Base-by-base conservation (phyloP, 53 echinoderm and acorn worm species). In the Antedon mediterranea region DNA sequence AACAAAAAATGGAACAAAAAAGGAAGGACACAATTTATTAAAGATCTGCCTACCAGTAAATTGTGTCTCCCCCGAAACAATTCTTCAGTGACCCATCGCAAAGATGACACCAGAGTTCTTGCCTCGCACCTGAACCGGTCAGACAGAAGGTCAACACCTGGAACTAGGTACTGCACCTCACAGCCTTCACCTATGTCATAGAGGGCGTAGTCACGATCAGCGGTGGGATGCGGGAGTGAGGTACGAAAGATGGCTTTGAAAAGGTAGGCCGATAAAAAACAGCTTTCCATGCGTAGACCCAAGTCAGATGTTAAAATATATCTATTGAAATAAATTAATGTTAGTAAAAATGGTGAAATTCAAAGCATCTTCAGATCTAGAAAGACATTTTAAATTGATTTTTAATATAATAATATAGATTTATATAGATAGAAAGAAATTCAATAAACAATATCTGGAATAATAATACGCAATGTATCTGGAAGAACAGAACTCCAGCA, bases 151-250 rank as follows among this genome's bases (percentile, higher is more conserved):
- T 92, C 92, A 27, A 97, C 84, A 15, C 97, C 95, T 0, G 97
- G 97, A 3, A 97, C 83, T n/a, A 97, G 90, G 78, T 97, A 97
- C 84, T 97, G 97, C 0, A 97, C 97, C 82, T 97, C 97, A 75
- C 97, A 92, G 7, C 92, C 97, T 75, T 97, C 97, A 0, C 97
- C 97, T 20, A 97, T 89, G 83, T 97, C 97, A 82, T 97, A 97
- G 78, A 97, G 88, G 80, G 97, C 97, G 26, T 95, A 95, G 89
- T 97, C 97, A 43, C 92, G 76, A 82, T 97, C 97, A 18, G 92
- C 92, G 0, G 92, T 89, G 9, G 97, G 92, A 84, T 92, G 91
- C 37, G 97, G 92, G 28, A 92, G 83, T 72, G 86, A 88, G 78
- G 97, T 86, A 29, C 97, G 89, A 86, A 97, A 92, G 32, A 92